These are phyloP conservation scores for Silurus lanzhouensis DNA, from an alignment of 2,797 vertebrate species.

Conservation along the genomic window DNA sequence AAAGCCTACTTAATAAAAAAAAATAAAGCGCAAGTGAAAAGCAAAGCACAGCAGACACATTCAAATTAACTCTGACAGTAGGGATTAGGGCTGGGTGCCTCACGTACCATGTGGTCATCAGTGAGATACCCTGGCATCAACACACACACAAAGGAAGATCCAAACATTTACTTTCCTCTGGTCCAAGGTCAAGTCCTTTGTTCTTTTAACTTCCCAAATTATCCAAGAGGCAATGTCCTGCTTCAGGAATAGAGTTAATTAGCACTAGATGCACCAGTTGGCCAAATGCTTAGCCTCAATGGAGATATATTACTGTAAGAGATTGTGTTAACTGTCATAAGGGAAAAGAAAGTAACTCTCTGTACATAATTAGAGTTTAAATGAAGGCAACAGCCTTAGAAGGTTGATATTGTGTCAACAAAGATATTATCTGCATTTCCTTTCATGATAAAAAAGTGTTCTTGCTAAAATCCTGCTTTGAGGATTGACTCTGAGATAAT, in stretches of 20 bases:
- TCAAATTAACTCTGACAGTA: constrained; percentile 76
- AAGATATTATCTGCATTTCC: constrained; percentile 53
- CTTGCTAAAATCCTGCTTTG: constrained; percentile 24
- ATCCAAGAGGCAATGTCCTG: neutral
- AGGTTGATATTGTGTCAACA: constrained; percentile 59
- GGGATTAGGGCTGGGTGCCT: constrained; percentile 72
- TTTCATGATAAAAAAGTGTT: constrained; percentile 43
- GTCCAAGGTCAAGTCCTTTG: constrained; percentile 48
- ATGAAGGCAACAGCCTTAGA: constrained; percentile 13
- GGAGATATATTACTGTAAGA: constrained; percentile 9
- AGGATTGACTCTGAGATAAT: constrained; percentile 1
- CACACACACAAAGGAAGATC: constrained; percentile 52
- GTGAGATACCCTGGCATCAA: constrained; percentile 62
- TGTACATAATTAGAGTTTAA: constrained; percentile 20
- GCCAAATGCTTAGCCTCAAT: constrained; percentile 8
- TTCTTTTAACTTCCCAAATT: constrained; percentile 32
- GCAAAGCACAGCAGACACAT: constrained; percentile 60
- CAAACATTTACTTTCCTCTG: constrained; percentile 50
- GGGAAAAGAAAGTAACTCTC: neutral
- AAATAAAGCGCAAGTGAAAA: constrained; percentile 18
- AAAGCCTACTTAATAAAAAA: constrained; percentile 28
- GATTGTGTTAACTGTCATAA: constrained; percentile 8
- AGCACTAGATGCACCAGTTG: constrained; percentile 4
- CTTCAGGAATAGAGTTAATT: constrained; percentile 31
- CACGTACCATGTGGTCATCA: constrained; percentile 69